Conservation (phyloP, 1,140 invertebrate species). For the roundworm (Caenorhabditis elegans) region DNA sequence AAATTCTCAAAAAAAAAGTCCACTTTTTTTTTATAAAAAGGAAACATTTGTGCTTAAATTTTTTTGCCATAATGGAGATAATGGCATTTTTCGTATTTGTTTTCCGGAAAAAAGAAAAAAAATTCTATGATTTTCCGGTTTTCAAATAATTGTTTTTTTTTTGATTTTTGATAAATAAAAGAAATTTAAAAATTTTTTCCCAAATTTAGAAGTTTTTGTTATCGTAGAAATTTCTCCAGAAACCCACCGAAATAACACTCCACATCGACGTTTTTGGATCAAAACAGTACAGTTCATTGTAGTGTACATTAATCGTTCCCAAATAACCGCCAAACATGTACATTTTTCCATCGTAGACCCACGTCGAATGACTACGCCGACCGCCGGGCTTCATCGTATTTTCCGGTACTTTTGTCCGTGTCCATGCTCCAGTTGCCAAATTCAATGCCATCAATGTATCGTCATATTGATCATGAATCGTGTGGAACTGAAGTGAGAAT, state of each 20-base stretch:
- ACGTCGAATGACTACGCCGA: constrained; percentile 83
- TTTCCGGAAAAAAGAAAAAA: no score
- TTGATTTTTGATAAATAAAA: no score
- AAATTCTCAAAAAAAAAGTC: no score
- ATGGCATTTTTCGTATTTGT: no score
- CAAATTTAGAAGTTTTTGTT: no score
- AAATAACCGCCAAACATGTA: constrained; percentile 87
- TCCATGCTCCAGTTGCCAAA: constrained; percentile 75
- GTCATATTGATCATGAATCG: constrained; percentile 76
- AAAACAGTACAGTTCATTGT: constrained; percentile 79
- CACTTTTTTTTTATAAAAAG: no score
- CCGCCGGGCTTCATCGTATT: constrained; percentile 73
- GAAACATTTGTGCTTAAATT: no score
- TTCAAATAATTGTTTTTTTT: no score
- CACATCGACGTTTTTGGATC: constrained; percentile 64
- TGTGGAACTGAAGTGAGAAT: constrained; percentile 69
- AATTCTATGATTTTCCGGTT: no score
- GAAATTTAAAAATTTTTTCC: no score
- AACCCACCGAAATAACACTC: constrained; percentile 56
- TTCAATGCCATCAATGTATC: constrained; percentile 79
- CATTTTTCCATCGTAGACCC: constrained; percentile 76
- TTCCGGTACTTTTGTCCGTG: constrained; percentile 68
- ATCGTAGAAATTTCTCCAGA: no score
- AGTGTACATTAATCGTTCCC: constrained; percentile 76
- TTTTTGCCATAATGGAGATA: no score